These are phyloP conservation scores for Adrianichthys oophorus DNA, from an alignment of 2,797 vertebrate species.

Conservation along the genomic window DNA sequence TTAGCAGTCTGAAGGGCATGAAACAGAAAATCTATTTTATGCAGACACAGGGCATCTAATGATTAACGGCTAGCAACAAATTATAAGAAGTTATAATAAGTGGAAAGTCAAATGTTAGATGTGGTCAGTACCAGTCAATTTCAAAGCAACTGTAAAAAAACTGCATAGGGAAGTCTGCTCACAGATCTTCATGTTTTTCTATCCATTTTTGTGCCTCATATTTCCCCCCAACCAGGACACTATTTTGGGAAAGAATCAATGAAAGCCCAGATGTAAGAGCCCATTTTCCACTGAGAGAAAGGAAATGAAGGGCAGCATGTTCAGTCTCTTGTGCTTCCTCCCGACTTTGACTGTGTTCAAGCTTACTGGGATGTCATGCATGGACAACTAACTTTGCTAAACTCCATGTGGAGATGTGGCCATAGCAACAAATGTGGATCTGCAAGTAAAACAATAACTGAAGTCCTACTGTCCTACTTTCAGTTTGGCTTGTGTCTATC, in stretches of 20 bases:
- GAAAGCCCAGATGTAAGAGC: slow-evolving; percentile 32
- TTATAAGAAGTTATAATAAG: slow-evolving; percentile 4
- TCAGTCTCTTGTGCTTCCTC: slow-evolving; percentile 31
- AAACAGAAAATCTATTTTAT: slow-evolving; percentile 33
- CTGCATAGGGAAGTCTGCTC: slow-evolving; percentile 4
- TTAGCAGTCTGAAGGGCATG: slow-evolving; percentile 39
- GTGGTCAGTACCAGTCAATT: slow-evolving; percentile 9
- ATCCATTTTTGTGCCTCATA: slow-evolving; percentile 22
- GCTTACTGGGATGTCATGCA: slow-evolving; percentile 31
- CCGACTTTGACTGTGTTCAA: slow-evolving; percentile 30
- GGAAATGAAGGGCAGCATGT: slow-evolving; percentile 39
- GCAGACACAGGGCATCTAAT: slow-evolving; percentile 13
- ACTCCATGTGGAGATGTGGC: slow-evolving; percentile 38
- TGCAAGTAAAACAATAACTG: slow-evolving; percentile 30
- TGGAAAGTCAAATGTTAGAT: slow-evolving; percentile 15
- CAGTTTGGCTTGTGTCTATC: slow-evolving; percentile 18
- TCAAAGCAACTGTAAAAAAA: slow-evolving; percentile 5
- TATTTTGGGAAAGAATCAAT: slow-evolving; percentile 54
- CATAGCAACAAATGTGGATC: slow-evolving; percentile 23
- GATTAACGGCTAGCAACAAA: slow-evolving; percentile 19
- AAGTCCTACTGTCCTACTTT: slow-evolving; percentile 42
- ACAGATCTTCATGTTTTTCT: slow-evolving; percentile 9
- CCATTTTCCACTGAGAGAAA: slow-evolving; percentile 52
- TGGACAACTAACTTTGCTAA: slow-evolving; percentile 18
- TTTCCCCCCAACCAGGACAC: slow-evolving; percentile 22